These are phyloP conservation scores for Struthidea cinerea DNA, from an alignment of 2,113 vertebrate species.

Conservation along the genomic window DNA sequence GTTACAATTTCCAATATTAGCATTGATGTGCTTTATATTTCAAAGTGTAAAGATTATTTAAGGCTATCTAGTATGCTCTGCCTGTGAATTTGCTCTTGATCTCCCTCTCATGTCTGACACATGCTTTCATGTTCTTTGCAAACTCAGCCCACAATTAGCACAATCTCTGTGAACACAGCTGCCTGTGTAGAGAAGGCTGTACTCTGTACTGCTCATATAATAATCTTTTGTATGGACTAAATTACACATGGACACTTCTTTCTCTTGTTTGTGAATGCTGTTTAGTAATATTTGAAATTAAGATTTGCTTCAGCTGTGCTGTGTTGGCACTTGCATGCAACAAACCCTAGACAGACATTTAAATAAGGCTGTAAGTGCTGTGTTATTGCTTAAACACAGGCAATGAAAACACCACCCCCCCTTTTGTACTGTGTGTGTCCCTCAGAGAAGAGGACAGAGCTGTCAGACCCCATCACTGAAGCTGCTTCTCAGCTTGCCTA, in stretches of 20 bases:
- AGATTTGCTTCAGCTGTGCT: background rate
- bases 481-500: background rate
- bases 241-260: background rate
- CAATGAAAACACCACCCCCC: background rate
- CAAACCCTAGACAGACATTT: background rate
- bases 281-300: conserved; percentile 25
- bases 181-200: background rate
- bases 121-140: conserved; percentile 36
- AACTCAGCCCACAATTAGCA: conserved; percentile 55
- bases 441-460: background rate
- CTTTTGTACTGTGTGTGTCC: background rate
- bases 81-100: conserved; percentile 40
- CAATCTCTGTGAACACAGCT: conserved; percentile 13
- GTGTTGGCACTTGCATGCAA: background rate
- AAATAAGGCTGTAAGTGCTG: background rate
- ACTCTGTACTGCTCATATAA: background rate
- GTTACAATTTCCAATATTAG: conserved; percentile 2
- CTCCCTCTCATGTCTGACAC: conserved; percentile 50
- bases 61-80: conserved; percentile 11
- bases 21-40: conserved; percentile 12
- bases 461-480: background rate
- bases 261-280: background rate
- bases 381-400: background rate
- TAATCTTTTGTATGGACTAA: background rate
- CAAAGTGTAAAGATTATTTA: conserved; percentile 37